Percentiles rank a stretch among this genome's conserved stretches.
Evolutionary conservation across 2,113 vertebrate genomes (phyloP).

Genomic region (Mastomys natalensis): DNA sequence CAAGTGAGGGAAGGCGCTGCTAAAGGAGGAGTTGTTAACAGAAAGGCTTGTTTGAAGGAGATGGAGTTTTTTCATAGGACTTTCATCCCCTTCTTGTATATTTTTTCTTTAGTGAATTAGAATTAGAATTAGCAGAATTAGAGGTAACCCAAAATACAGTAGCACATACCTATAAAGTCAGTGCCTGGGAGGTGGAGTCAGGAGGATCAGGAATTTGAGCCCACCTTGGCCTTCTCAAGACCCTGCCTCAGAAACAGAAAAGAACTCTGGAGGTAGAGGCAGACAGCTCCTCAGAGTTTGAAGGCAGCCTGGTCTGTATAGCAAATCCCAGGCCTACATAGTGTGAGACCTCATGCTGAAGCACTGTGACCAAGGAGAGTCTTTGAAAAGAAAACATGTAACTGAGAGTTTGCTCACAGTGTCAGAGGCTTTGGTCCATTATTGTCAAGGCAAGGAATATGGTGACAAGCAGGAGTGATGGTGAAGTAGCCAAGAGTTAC

Average conservation of each 20-base stretch:
- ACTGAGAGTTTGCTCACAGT: not conserved
- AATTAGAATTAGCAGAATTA: not conserved
- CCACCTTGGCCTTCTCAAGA: not conserved
- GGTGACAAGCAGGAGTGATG: not conserved
- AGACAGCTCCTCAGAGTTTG: not conserved
- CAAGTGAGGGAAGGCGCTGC: not conserved
- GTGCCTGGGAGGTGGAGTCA: not conserved
- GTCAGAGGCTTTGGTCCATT: not conserved
- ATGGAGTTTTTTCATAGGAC: not conserved
- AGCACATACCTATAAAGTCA: not conserved
- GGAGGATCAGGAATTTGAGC: not conserved
- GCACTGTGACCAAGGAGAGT: not conserved
- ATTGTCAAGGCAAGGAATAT: not conserved
- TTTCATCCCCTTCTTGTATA: not conserved
- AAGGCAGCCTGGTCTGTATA: not conserved
- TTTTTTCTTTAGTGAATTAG: constrained; percentile 22
- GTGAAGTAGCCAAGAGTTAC: not conserved
- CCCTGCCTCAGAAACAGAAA: not conserved
- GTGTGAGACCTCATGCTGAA: too few relatives aligned
- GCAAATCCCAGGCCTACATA: not conserved
- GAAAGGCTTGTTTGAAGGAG: not conserved
- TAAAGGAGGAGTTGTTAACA: not conserved
- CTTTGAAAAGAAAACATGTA: not conserved
- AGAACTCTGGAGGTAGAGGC: not conserved
- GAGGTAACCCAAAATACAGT: not conserved